Evolutionary conservation across 2,113 vertebrate genomes (phyloP).

Genomic region (Corythaixoides concolor): DNA sequence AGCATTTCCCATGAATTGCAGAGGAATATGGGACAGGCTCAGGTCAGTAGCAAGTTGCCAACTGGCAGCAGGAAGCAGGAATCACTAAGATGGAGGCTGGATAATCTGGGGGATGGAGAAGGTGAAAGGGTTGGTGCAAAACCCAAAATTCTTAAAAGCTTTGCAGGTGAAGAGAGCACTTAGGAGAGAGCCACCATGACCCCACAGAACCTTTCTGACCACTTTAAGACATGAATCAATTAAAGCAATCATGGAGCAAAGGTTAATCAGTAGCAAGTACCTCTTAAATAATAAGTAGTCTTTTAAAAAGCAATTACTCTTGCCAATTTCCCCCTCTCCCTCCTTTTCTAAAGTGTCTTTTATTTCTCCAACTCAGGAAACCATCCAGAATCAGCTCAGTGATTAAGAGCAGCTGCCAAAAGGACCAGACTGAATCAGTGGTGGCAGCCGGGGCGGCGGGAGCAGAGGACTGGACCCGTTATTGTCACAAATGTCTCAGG

Average conservation of each 20-base stretch:
- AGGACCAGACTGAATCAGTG: not conserved
- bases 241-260: not conserved
- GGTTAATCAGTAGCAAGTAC: constrained; percentile 26
- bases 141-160: not conserved
- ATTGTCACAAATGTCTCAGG: not conserved
- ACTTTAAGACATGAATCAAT: not conserved
- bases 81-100: not conserved
- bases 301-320: not conserved
- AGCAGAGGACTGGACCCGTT: not conserved
- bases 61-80: not conserved
- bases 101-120: not conserved
- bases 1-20: not conserved
- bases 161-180: not conserved
- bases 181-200: not conserved
- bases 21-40: not conserved
- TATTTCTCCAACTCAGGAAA: not conserved
- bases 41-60: not conserved
- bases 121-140: not conserved
- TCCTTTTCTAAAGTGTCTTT: not conserved
- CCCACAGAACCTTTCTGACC: not conserved
- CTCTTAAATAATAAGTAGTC: constrained; percentile 9
- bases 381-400: constrained; percentile 4
- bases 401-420: not conserved
- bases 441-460: not conserved
- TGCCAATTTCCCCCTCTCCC: not conserved